Base-by-base conservation (phyloP, 2,113 vertebrate species). In the Brachirus orientalis region DNA sequence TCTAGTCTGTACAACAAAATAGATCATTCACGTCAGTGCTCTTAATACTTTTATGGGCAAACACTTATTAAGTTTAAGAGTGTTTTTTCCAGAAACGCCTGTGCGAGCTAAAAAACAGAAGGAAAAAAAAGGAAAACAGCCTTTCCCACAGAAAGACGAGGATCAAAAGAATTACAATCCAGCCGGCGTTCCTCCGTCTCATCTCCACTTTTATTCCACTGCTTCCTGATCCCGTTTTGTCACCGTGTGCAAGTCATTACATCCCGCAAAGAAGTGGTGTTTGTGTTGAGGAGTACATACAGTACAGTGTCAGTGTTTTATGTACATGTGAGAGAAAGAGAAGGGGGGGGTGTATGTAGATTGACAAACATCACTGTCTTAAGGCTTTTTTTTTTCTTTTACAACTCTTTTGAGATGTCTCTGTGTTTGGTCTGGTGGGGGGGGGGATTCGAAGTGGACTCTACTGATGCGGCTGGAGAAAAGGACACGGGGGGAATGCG, bases 1-100 rank as follows among this genome's bases (percentile, higher is more conserved):
- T 82, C 86, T 62, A 85, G 80, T 90, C 90, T 93, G 86, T 93
- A 93, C 92, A 93, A 84, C 87, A 85, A 87, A 92, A 92, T 86
- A 88, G 37, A 88, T 87, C 88, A 90, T 92, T 92, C 79, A 17
- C 63, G 35, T 13, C 55, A 71, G 19, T 46, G 18, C 35, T 45
- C 11, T 3, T 12, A 36, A 20, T 33, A 6, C 6, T 14, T 14
- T 6, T 28, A 28, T 11, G 40, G 40, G 11, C 40, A 43, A 43
- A 43, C 40, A 14, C 11, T 43, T 11, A 10, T 43, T 11, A 10
- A 43, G 10, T 43, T 43, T 12, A 43, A 43, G 10, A 43, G 14
- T 10, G 14, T 9, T 10, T 53, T 52, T 53, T 36, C 33, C 19
- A 54, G 16, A 37, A 43, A 43, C 40, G 12, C 12, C 40, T 28